A percentile compares a stretch with the other conserved stretches of the same genome.
Evolutionary conservation across 35 echinoderm and acorn worm genomes (phyloP).

Genomic region (Holothuria glaberrima): DNA sequence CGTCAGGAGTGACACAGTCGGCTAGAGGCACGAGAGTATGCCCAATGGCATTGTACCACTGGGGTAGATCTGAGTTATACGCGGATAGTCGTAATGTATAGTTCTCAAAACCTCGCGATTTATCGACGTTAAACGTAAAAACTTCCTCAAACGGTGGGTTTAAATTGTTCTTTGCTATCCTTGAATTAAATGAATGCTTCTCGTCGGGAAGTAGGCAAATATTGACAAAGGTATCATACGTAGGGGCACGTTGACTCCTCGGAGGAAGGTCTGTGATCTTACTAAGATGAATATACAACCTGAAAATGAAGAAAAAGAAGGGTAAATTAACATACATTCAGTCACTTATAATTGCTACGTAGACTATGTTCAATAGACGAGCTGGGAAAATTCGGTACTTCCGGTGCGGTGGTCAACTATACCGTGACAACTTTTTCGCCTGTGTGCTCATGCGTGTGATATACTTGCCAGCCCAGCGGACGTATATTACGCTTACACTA

Average conservation of each 20-base stretch:
- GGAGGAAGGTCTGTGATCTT: slow-evolving; percentile 59
- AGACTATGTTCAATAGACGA: no score
- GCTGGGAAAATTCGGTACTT: no score
- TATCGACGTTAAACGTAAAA: slow-evolving; percentile 58
- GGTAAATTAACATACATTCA: not conserved
- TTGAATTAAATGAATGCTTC: slow-evolving; percentile 55
- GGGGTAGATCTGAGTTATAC: slow-evolving; percentile 47
- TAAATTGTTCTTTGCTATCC: slow-evolving; percentile 50
- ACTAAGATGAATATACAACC: slow-evolving; percentile 52
- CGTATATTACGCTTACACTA: no score
- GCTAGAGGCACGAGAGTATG: slow-evolving; percentile 58
- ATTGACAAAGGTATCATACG: slow-evolving; percentile 59
- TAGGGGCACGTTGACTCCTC: slow-evolving; percentile 47
- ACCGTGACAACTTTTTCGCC: no score
- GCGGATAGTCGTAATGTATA: slow-evolving; percentile 58
- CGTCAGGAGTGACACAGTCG: slow-evolving; percentile 51
- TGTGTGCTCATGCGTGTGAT: no score
- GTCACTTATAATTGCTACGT: not conserved
- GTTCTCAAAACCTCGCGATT: slow-evolving; percentile 46
- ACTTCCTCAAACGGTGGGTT: slow-evolving; percentile 68
- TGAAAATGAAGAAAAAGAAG: not conserved
- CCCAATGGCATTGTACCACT: slow-evolving; percentile 65
- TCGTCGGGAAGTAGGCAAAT: slow-evolving; percentile 64
- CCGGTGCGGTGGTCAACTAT: no score
- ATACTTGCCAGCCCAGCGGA: no score